Base-by-base conservation (phyloP, 2,113 vertebrate species). In the Panurus biarmicus region DNA sequence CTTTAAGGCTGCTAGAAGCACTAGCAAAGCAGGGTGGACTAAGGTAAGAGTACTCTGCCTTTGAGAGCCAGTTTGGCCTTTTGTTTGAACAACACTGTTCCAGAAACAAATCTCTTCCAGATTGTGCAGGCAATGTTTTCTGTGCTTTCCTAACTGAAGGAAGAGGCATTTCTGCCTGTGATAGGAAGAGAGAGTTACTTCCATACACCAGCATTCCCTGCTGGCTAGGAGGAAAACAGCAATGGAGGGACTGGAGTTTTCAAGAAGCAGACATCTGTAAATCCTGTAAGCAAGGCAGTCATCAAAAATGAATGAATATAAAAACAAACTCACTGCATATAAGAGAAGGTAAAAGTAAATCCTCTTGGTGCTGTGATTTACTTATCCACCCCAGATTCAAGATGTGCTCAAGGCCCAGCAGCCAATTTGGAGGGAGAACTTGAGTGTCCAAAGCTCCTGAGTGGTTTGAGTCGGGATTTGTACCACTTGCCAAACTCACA, bases 161-260 rank as follows among this genome's bases (percentile, higher is more conserved):
- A 92, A 53, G 40, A 93, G 25, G 35, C 28, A 48, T 61, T 90
- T 87, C 62, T 96, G 77, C 10, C 7, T 31, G 10, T 16, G 36
- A 54, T 2, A 58, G 13, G 11, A 48, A 56, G 25, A 45, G 28
- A 87, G 57, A 81, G 36, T 89, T 95, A 50, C 67, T 79, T 96
- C 77, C 93, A 89, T 80, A 31, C 93, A 94, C 74, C 84, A 95
- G 89, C 91, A 96, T 95, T 96, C 89, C 71, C 94, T 96, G 71
- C 91, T 91, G 94, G 87, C 74, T 95, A n/a, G 45, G 57, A 72
- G 67, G 77, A 65, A 95, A 95, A 95, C 78, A 94, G 78, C 93
- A 62, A 31, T 65, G 67, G 74, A 85, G 45, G 24, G 36, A 56
- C 26, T 36, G 33, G 44, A 75, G 35, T 69, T 79, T 81, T 75